A percentile compares a stretch with the other conserved stretches of the same genome.
phyloP scores from a whole-genome alignment of 2,113 vertebrate genomes.

The Oryzias woworae region DNA sequence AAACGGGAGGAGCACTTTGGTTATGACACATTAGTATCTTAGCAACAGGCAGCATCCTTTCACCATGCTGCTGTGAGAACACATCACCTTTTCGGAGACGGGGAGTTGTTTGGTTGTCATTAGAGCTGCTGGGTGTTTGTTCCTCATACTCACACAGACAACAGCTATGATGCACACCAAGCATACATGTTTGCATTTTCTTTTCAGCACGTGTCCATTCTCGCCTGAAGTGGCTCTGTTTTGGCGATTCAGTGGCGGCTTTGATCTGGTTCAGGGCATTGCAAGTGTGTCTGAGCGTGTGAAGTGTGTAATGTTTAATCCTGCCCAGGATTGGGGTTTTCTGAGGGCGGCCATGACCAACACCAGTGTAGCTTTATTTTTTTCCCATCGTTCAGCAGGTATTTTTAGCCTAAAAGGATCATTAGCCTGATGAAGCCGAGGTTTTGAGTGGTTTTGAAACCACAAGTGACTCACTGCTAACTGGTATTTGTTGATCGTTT shows the following conservation, averaged over 20 bases:
- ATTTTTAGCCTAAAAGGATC: conserved; percentile 7
- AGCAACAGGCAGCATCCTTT: conserved; percentile 77
- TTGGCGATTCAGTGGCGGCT: neutral
- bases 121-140: neutral
- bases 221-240: conserved; percentile 6
- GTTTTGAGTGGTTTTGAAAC: neutral
- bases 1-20: conserved; percentile 45
- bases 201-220: neutral
- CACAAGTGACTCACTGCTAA: conserved; percentile 1
- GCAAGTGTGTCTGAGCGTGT: conserved; percentile 1
- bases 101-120: conserved; percentile 22
- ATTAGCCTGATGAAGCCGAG: conserved; percentile 13
- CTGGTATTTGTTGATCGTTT: conserved; percentile 3
- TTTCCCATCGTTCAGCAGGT: conserved; percentile 12
- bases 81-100: conserved; percentile 38
- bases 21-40: conserved; percentile 76
- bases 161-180: neutral
- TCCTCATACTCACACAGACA: neutral
- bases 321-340: conserved; percentile 5
- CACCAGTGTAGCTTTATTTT: neutral
- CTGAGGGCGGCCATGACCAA: neutral
- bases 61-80: conserved; percentile 36
- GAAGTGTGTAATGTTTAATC: neutral
- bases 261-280: conserved; percentile 14
- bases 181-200: conserved; percentile 10